Conservation (phyloP, 2,113 vertebrate genomes). For the Elaphurus davidianus region DNA sequence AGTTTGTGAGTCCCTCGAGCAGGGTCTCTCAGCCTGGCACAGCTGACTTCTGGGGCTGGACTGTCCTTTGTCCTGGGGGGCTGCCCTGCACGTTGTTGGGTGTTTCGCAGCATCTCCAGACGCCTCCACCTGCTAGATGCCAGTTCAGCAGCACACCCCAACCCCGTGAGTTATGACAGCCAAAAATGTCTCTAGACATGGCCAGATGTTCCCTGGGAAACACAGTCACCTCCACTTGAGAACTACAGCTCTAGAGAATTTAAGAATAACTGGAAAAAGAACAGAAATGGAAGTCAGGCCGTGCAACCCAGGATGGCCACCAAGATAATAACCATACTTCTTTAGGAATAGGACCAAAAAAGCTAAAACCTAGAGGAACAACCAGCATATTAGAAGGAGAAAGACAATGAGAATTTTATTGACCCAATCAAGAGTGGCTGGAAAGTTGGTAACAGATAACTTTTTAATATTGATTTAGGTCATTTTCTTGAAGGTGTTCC, state of each 20-base stretch:
- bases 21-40: not conserved
- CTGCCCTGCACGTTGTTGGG: not conserved
- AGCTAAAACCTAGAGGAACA: not conserved
- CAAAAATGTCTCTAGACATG: not conserved
- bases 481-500: not conserved
- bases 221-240: not conserved
- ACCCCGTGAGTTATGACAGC: not conserved
- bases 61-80: not conserved
- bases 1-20: not conserved
- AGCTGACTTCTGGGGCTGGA: not conserved
- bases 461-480: conserved; percentile 12
- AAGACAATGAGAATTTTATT: not conserved
- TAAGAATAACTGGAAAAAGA: not conserved
- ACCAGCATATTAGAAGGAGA: not conserved
- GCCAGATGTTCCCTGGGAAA: not conserved
- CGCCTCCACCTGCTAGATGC: not conserved
- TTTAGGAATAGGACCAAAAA: not conserved
- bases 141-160: not conserved
- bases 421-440: not conserved
- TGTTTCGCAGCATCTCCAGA: not conserved
- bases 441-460: not conserved
- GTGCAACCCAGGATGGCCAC: not conserved
- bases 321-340: not conserved
- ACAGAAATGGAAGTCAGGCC: not conserved
- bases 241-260: not conserved